Base-by-base conservation (phyloP, 2,888 invertebrate species). In the Eudemis profundana region DNA sequence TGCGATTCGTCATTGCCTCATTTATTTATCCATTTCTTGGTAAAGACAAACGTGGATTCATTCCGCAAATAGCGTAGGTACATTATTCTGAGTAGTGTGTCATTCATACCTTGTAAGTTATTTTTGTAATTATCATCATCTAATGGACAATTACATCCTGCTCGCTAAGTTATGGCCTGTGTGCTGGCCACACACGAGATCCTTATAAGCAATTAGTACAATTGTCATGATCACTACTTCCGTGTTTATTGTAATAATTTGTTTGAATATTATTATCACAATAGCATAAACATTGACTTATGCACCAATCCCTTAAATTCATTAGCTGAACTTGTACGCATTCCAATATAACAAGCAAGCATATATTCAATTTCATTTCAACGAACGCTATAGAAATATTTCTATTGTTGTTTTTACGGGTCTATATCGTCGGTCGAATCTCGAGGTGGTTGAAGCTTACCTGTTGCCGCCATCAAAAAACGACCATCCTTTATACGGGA, bases 401-500 rank as follows among this genome's bases (percentile, higher is more conserved):
- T 46, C 70, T 71, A 69, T 73, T 72, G 68, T 71, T 69, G 67
- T 67, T 66, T 68, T 68, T 68, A 68, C 50, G 50, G 44, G 38
- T 14, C 44, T 27, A 53, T 59, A 64, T 64, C 64, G 33, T 44
- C 44, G 64, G 44, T 67, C 71, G 67, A 65, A 66, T 66, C 67
- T 60, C 66, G 65, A 62, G 59, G 68, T 68, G 68, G 69, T 67
- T 66, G 67, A 15, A 66, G 53, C 53, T 62, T 72, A 73, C 73
- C 73, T 71, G 72, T 69, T 50, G 56, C 61, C 60, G 59, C 66
- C 61, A 53, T 62, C 61, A 68, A 69, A 72, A 72, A 73, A 70
- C 69, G 61, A 59, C 61, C 61, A 67, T 51, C 67, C 67, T 70
- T 51, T 49, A 42, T 47, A 63, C 29, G 36, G 51, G 29, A 4